Evolutionary conservation across 53 echinoderm and acorn worm genomes (phyloP), one percentile per base, ranked within the genome.

Genomic region (Hippasteria phrygiana): DNA sequence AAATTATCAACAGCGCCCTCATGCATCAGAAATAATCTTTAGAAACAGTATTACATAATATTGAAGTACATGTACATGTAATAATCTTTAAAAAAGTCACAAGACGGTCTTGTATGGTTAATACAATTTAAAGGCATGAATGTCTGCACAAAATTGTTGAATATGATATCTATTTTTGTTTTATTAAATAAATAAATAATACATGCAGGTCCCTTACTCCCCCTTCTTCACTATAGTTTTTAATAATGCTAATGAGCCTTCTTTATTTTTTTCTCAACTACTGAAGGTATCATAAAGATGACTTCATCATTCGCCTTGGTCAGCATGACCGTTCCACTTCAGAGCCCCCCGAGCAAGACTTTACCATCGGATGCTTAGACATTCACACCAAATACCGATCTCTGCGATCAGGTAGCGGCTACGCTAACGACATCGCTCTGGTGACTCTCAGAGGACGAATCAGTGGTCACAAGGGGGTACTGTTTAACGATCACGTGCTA

Each of bases 381-480:
- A 55, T 94, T 28, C 99, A 99, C 69, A 79, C 80, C 18, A 87
- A 73, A 17, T 94, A 94, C 53, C 48, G 56, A 13, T 17, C 53
- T 7, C 64, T 56, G 11, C 50, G 43, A 5, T 45, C 71, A 10
- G 85, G 85, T 35, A 50, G 47, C 71, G 63, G 74, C 47, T 95
- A 88, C 54, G 83, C 69, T 12, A 91, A 96, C 38, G 99, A 99
- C 89, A 99, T 99, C 55, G 96, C 96, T 1, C 88, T 99, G 40
- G 81, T 99, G 39, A 99, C 90, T 37, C 83, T 99, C 10, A 70
- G 85, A 48, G 85, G 85, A 35, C 62, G 46, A 33, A 83, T 88
- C 41, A 91, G 64, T 32, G 64, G 71, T 32, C 87, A 84, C 62
- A 84, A 94, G 62, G 64, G 72, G 39, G 84, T 90, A 2, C 35